Conservation (phyloP, 2,113 vertebrate genomes). For the Varanus salvator region DNA sequence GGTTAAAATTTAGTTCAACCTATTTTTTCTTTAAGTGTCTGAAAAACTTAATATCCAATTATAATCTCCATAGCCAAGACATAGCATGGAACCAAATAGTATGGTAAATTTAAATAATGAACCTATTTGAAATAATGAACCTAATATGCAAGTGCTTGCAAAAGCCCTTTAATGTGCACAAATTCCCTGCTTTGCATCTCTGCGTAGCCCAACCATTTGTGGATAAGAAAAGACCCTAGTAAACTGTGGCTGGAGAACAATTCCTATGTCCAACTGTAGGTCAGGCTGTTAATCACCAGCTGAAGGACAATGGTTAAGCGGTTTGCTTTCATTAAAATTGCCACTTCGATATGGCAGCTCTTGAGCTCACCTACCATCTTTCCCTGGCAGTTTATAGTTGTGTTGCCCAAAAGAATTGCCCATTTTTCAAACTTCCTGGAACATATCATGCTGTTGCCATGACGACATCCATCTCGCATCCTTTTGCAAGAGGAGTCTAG, state of each 20-base stretch:
- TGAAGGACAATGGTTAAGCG: background rate
- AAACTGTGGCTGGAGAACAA: background rate
- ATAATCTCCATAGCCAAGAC: background rate
- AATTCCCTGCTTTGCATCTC: background rate
- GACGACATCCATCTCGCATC: background rate
- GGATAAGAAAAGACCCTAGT: background rate
- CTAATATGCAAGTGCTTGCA: background rate
- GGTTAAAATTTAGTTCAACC: background rate
- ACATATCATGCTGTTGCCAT: background rate
- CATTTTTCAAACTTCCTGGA: background rate
- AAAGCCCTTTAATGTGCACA: background rate
- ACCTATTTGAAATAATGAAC: background rate
- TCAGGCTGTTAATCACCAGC: too few species aligned
- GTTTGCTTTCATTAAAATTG: background rate
- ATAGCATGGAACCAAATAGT: background rate
- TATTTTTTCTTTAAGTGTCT: background rate
- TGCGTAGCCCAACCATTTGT: background rate
- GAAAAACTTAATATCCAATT: constrained; percentile 7
- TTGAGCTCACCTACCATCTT: background rate
- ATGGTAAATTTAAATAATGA: background rate
- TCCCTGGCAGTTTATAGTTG: background rate
- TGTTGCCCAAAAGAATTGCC: background rate
- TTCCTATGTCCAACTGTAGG: too few species aligned
- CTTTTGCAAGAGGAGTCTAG: background rate
- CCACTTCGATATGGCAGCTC: background rate